Base-by-base conservation (phyloP, 2,888 invertebrate species). In the Eupithecia inturbata region DNA sequence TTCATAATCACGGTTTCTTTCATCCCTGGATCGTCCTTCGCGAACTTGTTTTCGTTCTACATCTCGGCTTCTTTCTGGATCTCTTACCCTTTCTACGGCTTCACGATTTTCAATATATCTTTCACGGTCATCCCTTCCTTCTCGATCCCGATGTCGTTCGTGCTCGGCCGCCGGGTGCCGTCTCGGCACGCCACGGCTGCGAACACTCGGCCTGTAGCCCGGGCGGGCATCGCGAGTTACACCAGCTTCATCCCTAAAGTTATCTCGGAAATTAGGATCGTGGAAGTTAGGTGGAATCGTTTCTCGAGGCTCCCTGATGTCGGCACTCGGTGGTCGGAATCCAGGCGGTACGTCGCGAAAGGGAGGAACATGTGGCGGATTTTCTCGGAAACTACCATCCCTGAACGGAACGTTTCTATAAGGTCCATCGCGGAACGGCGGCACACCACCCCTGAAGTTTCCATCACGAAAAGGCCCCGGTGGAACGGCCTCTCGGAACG, bases 101-200 rank as follows among this genome's bases (percentile, higher is more conserved):
- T 92, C 91, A 36, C 95, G 92, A 74, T 87, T 89, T 78, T 93
- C 92, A 81, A 88, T 88, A 74, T 88, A 91, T 75, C 92, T 87
- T 80, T 94, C 92, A 70, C 93, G 85, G 78, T 92, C 91, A 81
- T 94, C 88, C 81, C 90, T 89, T 75, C 88, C 90, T 79, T 94
- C 88, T 80, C 90, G 89, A 60, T 95, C 95, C 71, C 95, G 84
- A 68, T 92, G 91, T 77, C 91, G 88, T 33, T 92, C 92, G 76
- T 89, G 87, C 73, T 94, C 93, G n/a, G 82, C 69, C 82, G 89
- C 91, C 57, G 87, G 87, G 83, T 91, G 91, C 31, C 94, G 91
- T 76, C 94, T 88, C 31, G 90, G 87, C 2, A 84, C 89, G 22
- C 88, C 89, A 78, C 92, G 86, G 78, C 75, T 90, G 28, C 92